Base-by-base conservation (phyloP, 2,113 vertebrate species). In the Saguinus midas region DNA sequence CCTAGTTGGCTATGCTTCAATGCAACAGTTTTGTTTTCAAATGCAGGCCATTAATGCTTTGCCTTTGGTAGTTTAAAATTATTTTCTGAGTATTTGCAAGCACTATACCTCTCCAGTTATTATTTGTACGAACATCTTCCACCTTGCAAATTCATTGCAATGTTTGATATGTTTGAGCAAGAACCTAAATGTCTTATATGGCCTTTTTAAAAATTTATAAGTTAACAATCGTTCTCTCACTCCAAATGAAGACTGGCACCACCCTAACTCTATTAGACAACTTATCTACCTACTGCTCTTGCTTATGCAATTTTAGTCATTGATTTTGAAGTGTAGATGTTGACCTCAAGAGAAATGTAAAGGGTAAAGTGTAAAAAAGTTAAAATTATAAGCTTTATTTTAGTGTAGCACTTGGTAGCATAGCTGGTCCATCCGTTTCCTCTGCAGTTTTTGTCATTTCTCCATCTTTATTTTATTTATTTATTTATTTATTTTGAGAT, bases 1-100 rank as follows among this genome's bases (percentile, higher is more conserved):
- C 8, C 43, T 25, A 73, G 32, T 94, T 58, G 73, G 97, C 97
- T 97, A 90, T 37, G 58, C 86, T 98, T 97, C 72, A 97, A 97
- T 37, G 64, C 91, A 98, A 97, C 87, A 95, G 96, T 98, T 98
- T 97, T 96, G 75, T 97, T 98, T 98, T 97, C 66, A 96, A 85
- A 88, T 61, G 93, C 8, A 94, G 96, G 87, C 88, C 96, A 21
- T 96, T 95, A 50, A 93, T 66, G 90, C 45, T 98, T 93, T 93
- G 92, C 64, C 86, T 97, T 98, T 89, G 73, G 86, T 98, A 79
- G 88, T 97, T 91, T 87, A 35, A 94, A 94, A 61, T 70, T 72
- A 87, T 94, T 85, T 94, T 84, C 93, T 85, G 82, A 58, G 17
- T 92, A 52, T 95, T 35, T 76, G 90, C 57, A 76, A 97, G 91